These are phyloP conservation scores for Catalaphyllia jardinei DNA, from an alignment of 64 coral and sea anemone species.

Conservation along the genomic window DNA sequence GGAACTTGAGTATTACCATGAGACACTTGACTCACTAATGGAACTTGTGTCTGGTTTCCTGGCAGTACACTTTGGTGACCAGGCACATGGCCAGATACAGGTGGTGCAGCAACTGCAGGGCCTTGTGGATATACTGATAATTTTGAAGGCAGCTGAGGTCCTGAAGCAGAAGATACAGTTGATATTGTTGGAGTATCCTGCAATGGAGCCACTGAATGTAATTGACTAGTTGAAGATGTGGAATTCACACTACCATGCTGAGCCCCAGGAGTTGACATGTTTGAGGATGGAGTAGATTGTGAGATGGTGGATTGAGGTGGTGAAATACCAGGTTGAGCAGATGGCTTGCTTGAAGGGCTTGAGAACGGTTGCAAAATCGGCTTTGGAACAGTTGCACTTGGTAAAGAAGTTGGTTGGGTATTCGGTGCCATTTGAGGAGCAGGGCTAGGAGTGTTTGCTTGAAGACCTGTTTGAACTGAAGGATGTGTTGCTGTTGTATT, in stretches of 20 bases:
- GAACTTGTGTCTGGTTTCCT: neutral
- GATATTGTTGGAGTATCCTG: neutral
- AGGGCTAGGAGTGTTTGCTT: neutral
- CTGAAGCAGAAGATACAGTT: neutral
- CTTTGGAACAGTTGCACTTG: slow-evolving; percentile 6
- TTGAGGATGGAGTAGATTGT: neutral
- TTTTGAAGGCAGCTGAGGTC: neutral
- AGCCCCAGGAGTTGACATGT: neutral
- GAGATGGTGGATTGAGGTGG: neutral
- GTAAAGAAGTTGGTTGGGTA: neutral
- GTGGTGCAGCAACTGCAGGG: neutral
- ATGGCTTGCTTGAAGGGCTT: neutral
- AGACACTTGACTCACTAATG: neutral
- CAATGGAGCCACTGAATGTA: neutral
- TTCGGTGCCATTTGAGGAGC: neutral
- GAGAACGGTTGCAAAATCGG: neutral
- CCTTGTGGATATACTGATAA: neutral
- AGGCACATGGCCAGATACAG: neutral
- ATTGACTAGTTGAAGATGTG: neutral
- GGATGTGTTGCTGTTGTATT: neutral
- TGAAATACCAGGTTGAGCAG: neutral
- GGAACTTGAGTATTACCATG: neutral
- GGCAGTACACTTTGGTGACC: neutral
- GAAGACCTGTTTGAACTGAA: neutral
- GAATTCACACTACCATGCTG: neutral